Conservation (phyloP, 2,113 vertebrate species). For the Leucopternis melanops region DNA sequence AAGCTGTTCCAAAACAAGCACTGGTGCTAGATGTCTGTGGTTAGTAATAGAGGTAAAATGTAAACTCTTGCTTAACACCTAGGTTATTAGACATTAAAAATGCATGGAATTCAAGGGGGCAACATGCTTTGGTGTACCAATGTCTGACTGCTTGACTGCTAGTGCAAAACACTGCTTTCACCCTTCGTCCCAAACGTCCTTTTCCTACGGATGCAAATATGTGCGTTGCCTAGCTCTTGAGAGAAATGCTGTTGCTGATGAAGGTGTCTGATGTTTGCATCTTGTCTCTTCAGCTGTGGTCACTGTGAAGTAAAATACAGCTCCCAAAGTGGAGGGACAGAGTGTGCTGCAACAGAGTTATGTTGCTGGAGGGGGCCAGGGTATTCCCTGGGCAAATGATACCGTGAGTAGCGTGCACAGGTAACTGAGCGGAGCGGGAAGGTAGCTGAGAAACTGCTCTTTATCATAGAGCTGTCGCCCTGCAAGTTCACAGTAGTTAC, state of each 20-base stretch:
- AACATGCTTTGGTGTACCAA: not conserved
- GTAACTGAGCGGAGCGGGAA: not conserved
- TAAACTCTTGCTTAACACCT: slow-evolving; percentile 8
- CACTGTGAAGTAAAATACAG: not conserved
- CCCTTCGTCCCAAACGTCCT: not conserved
- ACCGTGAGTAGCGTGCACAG: not conserved
- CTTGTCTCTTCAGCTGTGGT: not conserved
- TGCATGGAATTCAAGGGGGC: slow-evolving; percentile 27
- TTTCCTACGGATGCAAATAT: not conserved
- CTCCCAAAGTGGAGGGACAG: not conserved
- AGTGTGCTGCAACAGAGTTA: not conserved
- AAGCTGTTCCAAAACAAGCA: not conserved
- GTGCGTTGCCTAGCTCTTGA: not conserved
- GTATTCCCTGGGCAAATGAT: not conserved
- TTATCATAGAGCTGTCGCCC: fast-evolving
- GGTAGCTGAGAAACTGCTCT: not conserved
- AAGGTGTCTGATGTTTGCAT: not conserved
- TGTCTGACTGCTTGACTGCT: not conserved
- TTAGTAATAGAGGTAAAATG: not conserved
- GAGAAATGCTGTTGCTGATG: not conserved
- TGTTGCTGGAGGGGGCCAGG: not conserved
- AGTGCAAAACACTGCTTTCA: not conserved
- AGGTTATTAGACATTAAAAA: slow-evolving; percentile 26
- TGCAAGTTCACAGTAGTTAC: not conserved
- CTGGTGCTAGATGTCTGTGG: not conserved